phyloP scores from a whole-genome alignment of 2,113 vertebrate genomes.

The Climacteris rufus region DNA sequence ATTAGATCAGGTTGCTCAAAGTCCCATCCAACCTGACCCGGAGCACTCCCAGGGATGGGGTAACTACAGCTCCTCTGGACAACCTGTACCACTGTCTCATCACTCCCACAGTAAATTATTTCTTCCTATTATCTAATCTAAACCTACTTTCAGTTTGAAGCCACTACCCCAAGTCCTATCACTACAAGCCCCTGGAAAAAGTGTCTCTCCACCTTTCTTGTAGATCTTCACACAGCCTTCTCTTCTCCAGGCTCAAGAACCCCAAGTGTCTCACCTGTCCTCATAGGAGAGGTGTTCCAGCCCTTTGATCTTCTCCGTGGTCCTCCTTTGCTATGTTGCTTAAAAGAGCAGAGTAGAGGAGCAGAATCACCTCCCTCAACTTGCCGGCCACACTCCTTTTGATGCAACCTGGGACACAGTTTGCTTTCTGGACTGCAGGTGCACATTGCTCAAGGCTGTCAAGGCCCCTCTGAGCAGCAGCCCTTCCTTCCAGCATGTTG shows the following conservation, averaged over 20 bases:
- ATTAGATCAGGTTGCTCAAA: neutral
- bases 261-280: neutral
- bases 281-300: neutral
- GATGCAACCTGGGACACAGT: neutral
- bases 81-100: neutral
- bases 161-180: neutral
- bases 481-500: neutral
- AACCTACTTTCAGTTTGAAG: neutral
- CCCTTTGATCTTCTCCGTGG: neutral
- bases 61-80: neutral
- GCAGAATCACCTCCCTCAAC: neutral
- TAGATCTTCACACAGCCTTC: rapidly evolving
- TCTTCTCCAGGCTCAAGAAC: neutral
- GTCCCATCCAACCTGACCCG: too few species aligned
- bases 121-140: neutral
- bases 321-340: neutral
- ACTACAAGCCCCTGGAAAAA: neutral
- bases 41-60: neutral
- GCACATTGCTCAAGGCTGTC: neutral
- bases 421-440: neutral
- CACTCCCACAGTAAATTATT: neutral
- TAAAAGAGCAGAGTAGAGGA: neutral
- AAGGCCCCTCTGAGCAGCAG: neutral
- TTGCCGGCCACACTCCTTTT: neutral
- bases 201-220: neutral